These are phyloP conservation scores for Cryptocephalus moraei DNA, from an alignment of 2,888 invertebrate genomes.

Conservation along the genomic window DNA sequence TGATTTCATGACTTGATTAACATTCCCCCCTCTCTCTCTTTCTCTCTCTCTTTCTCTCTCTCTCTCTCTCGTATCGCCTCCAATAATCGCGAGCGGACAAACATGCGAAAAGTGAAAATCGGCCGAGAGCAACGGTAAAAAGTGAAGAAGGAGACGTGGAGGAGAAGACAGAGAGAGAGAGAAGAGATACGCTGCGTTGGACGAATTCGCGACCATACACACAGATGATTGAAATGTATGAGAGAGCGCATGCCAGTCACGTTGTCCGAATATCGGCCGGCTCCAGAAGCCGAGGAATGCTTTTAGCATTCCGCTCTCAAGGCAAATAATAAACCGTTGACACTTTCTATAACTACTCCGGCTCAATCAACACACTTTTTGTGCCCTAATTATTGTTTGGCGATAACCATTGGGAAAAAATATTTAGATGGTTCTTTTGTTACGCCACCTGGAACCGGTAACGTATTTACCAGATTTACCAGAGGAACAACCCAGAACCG, in stretches of 20 bases:
- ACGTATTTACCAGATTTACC: too few relatives aligned
- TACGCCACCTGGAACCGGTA: too few relatives aligned
- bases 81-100: not conserved
- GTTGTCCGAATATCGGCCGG: conserved; percentile 26
- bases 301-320: conserved; percentile 34
- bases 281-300: conserved; percentile 31
- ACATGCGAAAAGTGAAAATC: not conserved
- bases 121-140: not conserved
- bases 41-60: not conserved
- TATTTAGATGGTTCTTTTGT: too few relatives aligned
- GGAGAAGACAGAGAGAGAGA: not conserved
- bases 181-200: conserved; percentile 8
- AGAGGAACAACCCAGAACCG: too few relatives aligned
- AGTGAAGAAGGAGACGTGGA: conserved; percentile 1
- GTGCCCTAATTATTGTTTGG: conserved; percentile 19
- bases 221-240: conserved; percentile 29
- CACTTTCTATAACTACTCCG: conserved; percentile 31
- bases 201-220: conserved; percentile 10
- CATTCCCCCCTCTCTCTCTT: not conserved
- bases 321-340: conserved; percentile 35
- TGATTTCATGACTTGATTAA: not conserved
- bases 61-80: not conserved
- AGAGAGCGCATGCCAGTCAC: conserved; percentile 28
- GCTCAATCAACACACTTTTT: conserved; percentile 24
- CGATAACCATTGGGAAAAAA: too few relatives aligned